Percentiles rank a stretch among this genome's conserved stretches.
These are phyloP conservation scores for Minunthozetes semirufus DNA, from an alignment of 2,888 invertebrate species.

Conservation along the genomic window DNA sequence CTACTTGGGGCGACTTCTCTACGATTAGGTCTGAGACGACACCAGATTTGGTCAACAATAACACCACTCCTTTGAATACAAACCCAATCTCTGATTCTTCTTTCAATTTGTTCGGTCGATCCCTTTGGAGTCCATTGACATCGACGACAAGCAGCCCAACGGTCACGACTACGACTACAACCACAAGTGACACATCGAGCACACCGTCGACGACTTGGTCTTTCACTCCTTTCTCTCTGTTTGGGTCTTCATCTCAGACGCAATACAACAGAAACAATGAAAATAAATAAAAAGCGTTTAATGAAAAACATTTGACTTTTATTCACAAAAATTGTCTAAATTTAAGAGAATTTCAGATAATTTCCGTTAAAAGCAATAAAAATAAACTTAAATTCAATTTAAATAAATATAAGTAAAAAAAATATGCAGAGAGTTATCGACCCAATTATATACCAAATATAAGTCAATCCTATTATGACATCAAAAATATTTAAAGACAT, in stretches of 20 bases:
- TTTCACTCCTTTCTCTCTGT: conserved; percentile 25
- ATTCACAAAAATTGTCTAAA: background rate
- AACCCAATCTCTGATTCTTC: conserved; percentile 5
- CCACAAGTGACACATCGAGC: background rate
- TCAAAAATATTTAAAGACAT: background rate
- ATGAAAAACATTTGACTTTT: background rate
- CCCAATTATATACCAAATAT: too few relatives aligned
- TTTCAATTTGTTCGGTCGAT: conserved; percentile 24
- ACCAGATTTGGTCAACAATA: background rate
- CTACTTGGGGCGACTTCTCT: background rate
- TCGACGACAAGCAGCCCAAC: background rate
- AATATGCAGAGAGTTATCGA: too few relatives aligned
- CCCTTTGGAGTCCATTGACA: conserved; percentile 21
- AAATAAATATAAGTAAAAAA: too few relatives aligned
- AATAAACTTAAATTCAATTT: background rate
- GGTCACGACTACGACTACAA: background rate
- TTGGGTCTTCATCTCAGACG: conserved; percentile 14
- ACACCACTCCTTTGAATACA: background rate
- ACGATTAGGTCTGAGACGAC: background rate
- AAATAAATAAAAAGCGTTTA: background rate
- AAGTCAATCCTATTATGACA: too few relatives aligned
- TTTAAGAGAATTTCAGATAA: background rate
- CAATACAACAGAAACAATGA: conserved; percentile 9
- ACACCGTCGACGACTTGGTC: conserved; percentile 12
- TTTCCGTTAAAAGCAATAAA: background rate